phyloP scores from a whole-genome alignment of 1,140 invertebrate species.

The Trachelipus rathkii region DNA sequence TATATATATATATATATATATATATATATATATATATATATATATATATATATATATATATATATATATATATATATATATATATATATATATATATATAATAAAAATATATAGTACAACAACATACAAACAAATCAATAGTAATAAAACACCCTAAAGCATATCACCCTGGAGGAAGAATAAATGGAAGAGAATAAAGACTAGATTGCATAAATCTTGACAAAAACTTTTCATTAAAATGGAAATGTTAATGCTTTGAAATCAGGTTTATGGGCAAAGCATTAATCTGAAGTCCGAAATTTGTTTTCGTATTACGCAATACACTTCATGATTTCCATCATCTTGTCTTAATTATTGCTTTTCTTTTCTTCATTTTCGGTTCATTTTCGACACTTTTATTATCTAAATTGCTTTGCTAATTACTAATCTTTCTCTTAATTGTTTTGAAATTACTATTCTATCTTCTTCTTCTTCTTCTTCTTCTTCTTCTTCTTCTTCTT shows the following conservation, averaged over 20 bases:
- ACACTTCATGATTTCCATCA: too few relatives aligned
- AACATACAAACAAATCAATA: too few relatives aligned
- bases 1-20: not conserved
- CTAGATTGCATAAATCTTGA: not conserved
- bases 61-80: slow-evolving; percentile 6
- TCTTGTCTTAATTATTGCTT: too few relatives aligned
- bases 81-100: slow-evolving; percentile 3
- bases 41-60: slow-evolving; percentile 1
- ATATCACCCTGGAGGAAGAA: too few relatives aligned
- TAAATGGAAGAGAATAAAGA: not conserved
- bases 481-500: slow-evolving; percentile 24
- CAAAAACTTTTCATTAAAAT: not conserved
- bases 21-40: slow-evolving; percentile 3
- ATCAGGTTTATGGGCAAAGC: too few relatives aligned
- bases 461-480: slow-evolving; percentile 23
- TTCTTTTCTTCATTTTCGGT: too few relatives aligned
- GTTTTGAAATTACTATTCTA: not conserved
- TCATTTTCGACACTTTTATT: not conserved
- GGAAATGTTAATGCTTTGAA: too few relatives aligned
- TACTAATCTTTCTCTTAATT: not conserved
- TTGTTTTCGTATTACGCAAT: too few relatives aligned
- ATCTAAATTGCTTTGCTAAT: not conserved
- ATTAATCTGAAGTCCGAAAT: too few relatives aligned
- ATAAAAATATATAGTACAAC: not conserved
- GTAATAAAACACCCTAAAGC: too few relatives aligned